These are phyloP conservation scores for Reinhardtius hippoglossoides DNA, from an alignment of 2,113 vertebrate genomes.

Conservation along the genomic window DNA sequence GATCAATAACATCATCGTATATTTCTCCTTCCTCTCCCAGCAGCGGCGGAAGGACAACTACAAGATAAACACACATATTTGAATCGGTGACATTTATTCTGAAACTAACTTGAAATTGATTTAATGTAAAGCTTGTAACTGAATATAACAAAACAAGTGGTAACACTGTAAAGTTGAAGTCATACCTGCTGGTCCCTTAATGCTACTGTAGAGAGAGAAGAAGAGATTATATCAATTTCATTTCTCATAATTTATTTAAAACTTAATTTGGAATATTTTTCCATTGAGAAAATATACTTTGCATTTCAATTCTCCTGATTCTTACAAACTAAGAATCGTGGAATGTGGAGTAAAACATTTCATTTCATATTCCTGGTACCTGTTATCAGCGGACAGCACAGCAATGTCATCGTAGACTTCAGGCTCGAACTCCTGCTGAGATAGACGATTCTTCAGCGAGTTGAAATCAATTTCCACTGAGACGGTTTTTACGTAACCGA, in stretches of 20 bases:
- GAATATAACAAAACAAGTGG: background rate
- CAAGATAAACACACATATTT: constrained; percentile 28
- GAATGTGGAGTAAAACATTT: background rate
- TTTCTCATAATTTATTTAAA: constrained; percentile 15
- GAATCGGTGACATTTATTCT: background rate
- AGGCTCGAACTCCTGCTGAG: constrained; percentile 72
- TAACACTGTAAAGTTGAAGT: background rate
- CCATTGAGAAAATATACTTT: too few species aligned
- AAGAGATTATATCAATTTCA: constrained; percentile 5
- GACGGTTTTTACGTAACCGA: constrained; percentile 93
- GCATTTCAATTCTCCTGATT: too few species aligned
- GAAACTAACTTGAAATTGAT: background rate
- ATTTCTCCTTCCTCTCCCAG: constrained; percentile 85
- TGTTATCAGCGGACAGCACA: constrained; percentile 80
- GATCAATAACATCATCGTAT: constrained; percentile 89
- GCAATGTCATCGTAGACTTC: constrained; percentile 94
- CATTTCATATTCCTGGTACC: constrained; percentile 34
- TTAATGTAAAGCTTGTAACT: background rate
- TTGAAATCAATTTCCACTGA: constrained; percentile 91
- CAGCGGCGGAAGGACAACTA: constrained; percentile 83
- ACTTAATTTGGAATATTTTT: too few species aligned
- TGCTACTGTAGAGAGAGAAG: constrained; percentile 73
- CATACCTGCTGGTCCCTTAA: constrained; percentile 83
- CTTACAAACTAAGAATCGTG: too few species aligned
- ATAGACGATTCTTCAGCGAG: constrained; percentile 79